Evolutionary conservation across 2,797 vertebrate genomes (phyloP), one percentile per base, ranked within the genome.

Genomic region (Ptychadena robeensis): DNA sequence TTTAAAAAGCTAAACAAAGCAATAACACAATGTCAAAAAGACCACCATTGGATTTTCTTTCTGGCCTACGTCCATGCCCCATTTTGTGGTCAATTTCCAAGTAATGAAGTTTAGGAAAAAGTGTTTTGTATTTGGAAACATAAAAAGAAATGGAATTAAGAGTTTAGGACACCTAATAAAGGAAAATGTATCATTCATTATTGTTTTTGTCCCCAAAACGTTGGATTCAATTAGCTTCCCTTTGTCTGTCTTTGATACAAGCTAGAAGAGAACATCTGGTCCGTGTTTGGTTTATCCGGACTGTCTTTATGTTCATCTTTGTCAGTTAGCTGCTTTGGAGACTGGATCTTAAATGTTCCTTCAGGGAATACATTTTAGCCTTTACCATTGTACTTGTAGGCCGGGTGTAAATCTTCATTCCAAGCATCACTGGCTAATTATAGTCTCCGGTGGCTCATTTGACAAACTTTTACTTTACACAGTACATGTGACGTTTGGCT

Each of bases 151-250:
- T 12, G 44, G 18, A 61, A 37, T 68, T 32, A 53, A 31, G 34
- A 73, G 38, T 32, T 57, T 6, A 67, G 68, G 28, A 22, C 73
- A 67, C 9, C 64, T 63, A 61, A 69, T 77, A 77, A 82, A 73
- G 66, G 64, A 82, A 77, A 70, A 72, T 64, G 57, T 44, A 65
- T 48, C 5, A 65, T 71, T 77, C 57, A 65, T 82, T 35, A 63
- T 32, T 68, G 15, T 48, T 80, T 63, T 37, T 69, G 37, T 63
- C 73, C 30, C 22, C 28, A n/a, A 71, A 63, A 48, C n/a, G 69
- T 65, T 82, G 81, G 81, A 77, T 35, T 77, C 9, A 82, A 76
- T 82, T 82, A 77, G n/a, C 25, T 71, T 44, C 15, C 12, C 28
- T 57, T 82, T 73, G 69, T 72, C 38, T 48, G 53, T 71, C 37